A percentile compares a stretch with the other conserved stretches of the same genome.
Evolutionary conservation across 2,797 vertebrate species (phyloP).

Genomic region (Sandelia bainsii): DNA sequence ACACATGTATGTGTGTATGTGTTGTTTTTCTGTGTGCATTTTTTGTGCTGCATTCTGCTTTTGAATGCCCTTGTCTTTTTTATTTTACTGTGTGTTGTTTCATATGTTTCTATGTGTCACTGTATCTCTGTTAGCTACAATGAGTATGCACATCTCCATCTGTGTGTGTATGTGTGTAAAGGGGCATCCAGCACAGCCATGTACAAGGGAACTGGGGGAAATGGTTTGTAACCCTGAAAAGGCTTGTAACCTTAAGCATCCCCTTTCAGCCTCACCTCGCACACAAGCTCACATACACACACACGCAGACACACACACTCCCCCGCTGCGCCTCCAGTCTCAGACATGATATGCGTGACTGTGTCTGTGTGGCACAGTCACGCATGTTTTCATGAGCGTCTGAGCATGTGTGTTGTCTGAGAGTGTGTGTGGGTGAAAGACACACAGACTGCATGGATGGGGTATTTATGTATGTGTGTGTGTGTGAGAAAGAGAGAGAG

Average conservation of each 20-base stretch:
- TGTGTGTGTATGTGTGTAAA: background rate
- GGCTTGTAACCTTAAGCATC: conserved; percentile 63
- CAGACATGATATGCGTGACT: conserved; percentile 76
- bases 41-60: background rate
- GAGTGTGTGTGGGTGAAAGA: conserved; percentile 34
- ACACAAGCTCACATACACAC: conserved; percentile 12
- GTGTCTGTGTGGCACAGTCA: conserved; percentile 66
- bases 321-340: conserved; percentile 52
- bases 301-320: conserved; percentile 28
- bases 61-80: background rate
- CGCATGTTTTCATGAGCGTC: conserved; percentile 63
- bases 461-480: conserved; percentile 37
- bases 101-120: background rate
- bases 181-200: conserved; percentile 4
- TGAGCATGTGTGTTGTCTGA: conserved; percentile 52
- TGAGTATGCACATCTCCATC: background rate
- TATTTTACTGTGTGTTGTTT: background rate
- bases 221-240: conserved; percentile 54
- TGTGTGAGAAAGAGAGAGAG: conserved; percentile 6
- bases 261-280: conserved; percentile 32
- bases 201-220: conserved; percentile 39
- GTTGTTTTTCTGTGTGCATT: background rate
- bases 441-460: conserved; percentile 48
- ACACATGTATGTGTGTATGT: conserved; percentile 10
- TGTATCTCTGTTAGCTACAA: background rate